Evolutionary conservation across 2,888 invertebrate species (phyloP).

Genomic region (Oscheius sp.): DNA sequence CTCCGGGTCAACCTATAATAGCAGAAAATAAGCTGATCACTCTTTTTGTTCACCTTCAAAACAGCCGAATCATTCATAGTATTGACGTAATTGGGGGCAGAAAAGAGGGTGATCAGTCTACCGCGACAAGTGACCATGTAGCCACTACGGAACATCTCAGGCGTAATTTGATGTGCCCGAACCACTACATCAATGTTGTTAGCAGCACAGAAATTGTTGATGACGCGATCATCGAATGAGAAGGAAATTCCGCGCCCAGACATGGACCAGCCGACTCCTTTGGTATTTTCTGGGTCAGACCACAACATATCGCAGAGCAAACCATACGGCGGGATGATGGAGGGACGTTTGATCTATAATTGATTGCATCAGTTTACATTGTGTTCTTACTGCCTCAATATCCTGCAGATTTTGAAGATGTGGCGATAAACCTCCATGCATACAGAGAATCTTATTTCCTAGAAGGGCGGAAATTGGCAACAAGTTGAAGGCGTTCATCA

Average conservation of each 20-base stretch:
- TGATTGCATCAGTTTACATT: not conserved
- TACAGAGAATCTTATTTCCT: conserved; percentile 58
- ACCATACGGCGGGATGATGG: conserved; percentile 78
- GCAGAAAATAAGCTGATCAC: no score
- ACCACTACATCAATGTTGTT: conserved; percentile 97
- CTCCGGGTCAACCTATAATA: conserved; percentile 16
- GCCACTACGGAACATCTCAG: conserved; percentile 88
- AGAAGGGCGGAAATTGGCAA: conserved; percentile 63
- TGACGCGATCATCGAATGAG: conserved; percentile 96
- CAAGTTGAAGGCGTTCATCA: conserved; percentile 64
- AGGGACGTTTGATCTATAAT: conserved; percentile 26
- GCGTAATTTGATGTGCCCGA: conserved; percentile 88
- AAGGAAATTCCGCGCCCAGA: conserved; percentile 89
- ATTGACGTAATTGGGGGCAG: conserved; percentile 85
- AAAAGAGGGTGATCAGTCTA: conserved; percentile 95
- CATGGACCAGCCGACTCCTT: conserved; percentile 26
- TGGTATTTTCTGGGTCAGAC: conserved; percentile 80
- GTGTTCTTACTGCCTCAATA: conserved; percentile 45
- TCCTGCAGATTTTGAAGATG: conserved; percentile 50
- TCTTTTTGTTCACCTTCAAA: not conserved
- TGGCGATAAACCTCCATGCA: conserved; percentile 69
- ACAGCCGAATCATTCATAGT: conserved; percentile 34
- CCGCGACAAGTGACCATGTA: conserved; percentile 99
- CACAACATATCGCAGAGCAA: conserved; percentile 94
- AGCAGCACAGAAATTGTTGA: conserved; percentile 92